Evolutionary conservation across 2,888 invertebrate species (phyloP), one percentile per base, ranked within the genome.

Genomic region (Sinhomidia bicolor): DNA sequence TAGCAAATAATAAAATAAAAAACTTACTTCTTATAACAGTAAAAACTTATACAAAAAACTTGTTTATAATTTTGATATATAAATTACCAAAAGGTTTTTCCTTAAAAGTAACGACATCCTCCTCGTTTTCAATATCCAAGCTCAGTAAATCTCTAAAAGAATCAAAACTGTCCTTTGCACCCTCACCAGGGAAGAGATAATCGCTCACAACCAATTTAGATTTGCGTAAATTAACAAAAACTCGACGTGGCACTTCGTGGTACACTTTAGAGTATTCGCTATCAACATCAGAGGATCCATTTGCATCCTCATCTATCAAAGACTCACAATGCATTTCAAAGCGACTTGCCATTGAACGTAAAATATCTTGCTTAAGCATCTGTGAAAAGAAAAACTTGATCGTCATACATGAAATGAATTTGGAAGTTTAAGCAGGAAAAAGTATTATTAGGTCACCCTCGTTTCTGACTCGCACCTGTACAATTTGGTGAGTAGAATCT

Each of bases 261-360:
- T 90, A 91, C 2, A 91, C 90, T 60, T 90, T 90, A 1, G 89
- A 54, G 23, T 76, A 85, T n/a, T 87, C 89, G 4, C 60, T 57
- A 32, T 91, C 90, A 3, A 88, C 90, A 4, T 89, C 90, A 9
- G 85, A 62, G 3, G 85, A 85, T 47, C 92, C 91, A 92, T 93
- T 93, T 81, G 93, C 95, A 93, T 96, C 96, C 93, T 97, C 97
- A 94, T 97, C 97, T 92, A 97, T 96, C 82, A 98, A 94, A 85
- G 98, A 98, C 94, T 98, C 98, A 95, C 97, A 98, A 93, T 98
- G 97, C 95, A 98, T 96, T 92, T 98, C 97, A 93, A 98, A 95
- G 90, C 98, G 95, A 12, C 98, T 96, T 12, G 96, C 95, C 86
- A 98, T 94, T 82, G 98, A 98, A 88, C 98, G 95, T 90, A 98